These are phyloP conservation scores for Drosophila limbata DNA, from an alignment of 2,888 invertebrate genomes.

Conservation along the genomic window DNA sequence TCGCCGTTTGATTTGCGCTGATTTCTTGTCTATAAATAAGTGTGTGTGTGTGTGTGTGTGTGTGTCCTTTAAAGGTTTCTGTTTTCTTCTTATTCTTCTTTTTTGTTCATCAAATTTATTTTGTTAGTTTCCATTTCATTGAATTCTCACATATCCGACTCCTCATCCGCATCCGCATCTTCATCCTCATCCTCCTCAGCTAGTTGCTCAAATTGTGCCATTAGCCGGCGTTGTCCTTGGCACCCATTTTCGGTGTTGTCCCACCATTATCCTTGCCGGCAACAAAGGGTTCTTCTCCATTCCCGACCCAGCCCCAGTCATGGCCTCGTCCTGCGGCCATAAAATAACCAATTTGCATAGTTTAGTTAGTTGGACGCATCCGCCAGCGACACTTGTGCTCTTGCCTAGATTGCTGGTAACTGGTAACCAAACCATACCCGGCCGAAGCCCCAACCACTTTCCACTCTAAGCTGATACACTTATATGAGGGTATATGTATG, in stretches of 20 bases:
- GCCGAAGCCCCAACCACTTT: neutral
- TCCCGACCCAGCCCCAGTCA: neutral
- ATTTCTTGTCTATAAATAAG: slow-evolving; percentile 56
- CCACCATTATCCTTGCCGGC: slow-evolving; percentile 49
- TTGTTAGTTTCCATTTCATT: slow-evolving; percentile 82
- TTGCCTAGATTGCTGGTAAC: slow-evolving; percentile 18
- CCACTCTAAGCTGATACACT: slow-evolving; percentile 16
- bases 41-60: slow-evolving; percentile 19
- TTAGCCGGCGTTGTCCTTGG: slow-evolving; percentile 70
- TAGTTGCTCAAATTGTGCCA: slow-evolving; percentile 78
- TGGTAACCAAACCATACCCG: slow-evolving; percentile 24
- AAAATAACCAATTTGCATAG: slow-evolving; percentile 84
- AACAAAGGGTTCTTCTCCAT: slow-evolving; percentile 45
- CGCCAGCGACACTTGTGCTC: slow-evolving; percentile 73
- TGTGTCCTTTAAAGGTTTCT: slow-evolving; percentile 69
- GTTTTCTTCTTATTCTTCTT: slow-evolving; percentile 37
- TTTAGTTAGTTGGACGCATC: slow-evolving; percentile 83
- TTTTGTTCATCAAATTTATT: slow-evolving; percentile 70
- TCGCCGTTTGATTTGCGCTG: slow-evolving; percentile 77
- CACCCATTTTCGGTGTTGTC: slow-evolving; percentile 44
- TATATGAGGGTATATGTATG: neutral
- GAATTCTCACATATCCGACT: slow-evolving; percentile 79
- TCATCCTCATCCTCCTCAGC: slow-evolving; percentile 52
- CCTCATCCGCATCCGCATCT: slow-evolving; percentile 60
- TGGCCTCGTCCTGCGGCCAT: slow-evolving; percentile 62